Base-by-base conservation (phyloP, 2,888 invertebrate species). In the Cheilosia vulpina region DNA sequence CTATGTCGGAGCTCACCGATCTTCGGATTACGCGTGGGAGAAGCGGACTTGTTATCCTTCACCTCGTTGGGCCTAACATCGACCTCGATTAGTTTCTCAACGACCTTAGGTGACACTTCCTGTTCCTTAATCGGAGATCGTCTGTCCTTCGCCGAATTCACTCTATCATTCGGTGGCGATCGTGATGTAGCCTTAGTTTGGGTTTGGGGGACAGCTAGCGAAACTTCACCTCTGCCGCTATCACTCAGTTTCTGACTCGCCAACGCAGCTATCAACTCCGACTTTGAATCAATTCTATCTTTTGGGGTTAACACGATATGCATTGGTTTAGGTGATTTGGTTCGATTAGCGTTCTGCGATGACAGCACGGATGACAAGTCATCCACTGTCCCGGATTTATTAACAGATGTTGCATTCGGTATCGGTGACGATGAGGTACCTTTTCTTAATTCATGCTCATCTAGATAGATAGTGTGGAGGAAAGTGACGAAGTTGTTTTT, bases 381-480 rank as follows among this genome's bases (percentile, higher is more conserved):
- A 47, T 66, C 58, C 63, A 43, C 53, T 58, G 47, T 50, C 50
- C 83, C 62, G 55, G 55, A 47, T 47, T 45, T 21, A 19, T 53
- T 50, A 31, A 27, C 41, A 63, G 71, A 45, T 78, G 76, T 68
- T 34, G 65, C 53, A 65, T 73, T 83, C 57, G 71, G 66, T 76
- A 80, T 71, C 43, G 85, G 75, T 80, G 85, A 85, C 52, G 66
- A 58, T 81, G 85, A 85, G 31, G 71, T 77, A 85, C 76, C 85
- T 85, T 85, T 85, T 80, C 72, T 85, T 24, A 85, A 21, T 72
- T 81, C 85, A 72, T 85, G 85, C 77, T 85, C 85, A 85, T 85
- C 85, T 85, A 85, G 52, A 85, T 85, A 77, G 55, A 75, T 73
- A 68, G 34, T 85, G 58, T 80, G 71, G 71, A 85, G 76, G 76